Evolutionary conservation across 1,140 invertebrate genomes (phyloP).

Genomic region (Cyrtorhinus lividipennis): DNA sequence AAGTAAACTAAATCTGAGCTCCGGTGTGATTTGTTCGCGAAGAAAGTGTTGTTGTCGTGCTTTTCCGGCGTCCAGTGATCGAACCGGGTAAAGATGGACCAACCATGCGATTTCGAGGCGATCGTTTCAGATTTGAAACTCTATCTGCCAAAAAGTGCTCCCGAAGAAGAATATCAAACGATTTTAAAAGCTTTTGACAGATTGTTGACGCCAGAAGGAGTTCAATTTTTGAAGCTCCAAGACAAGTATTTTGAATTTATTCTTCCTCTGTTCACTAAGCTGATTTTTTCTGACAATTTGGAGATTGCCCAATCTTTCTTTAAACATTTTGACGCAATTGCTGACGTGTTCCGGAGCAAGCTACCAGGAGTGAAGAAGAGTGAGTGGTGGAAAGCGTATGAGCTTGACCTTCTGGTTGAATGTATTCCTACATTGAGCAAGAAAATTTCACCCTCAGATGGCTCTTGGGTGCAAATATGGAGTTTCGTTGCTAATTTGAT

Average conservation of each 20-base stretch:
- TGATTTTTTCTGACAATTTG: background rate
- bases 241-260: background rate
- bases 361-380: background rate
- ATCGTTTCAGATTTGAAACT: no score
- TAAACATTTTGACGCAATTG: slow-evolving; percentile 16
- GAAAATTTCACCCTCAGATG: background rate
- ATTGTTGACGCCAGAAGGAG: background rate
- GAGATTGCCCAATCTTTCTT: background rate
- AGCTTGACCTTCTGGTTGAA: background rate
- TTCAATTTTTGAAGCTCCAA: background rate
- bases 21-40: no score
- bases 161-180: no score
- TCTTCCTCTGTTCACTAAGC: background rate
- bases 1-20: no score
- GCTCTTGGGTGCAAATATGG: background rate
- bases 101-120: no score
- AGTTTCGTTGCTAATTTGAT: background rate
- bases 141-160: no score
- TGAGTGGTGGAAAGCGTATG: background rate
- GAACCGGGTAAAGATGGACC: no score
- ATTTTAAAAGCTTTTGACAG: no score
- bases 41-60: no score
- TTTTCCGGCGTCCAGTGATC: no score
- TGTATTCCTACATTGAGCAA: background rate
- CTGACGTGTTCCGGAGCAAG: background rate